Conservation (phyloP, 1,140 invertebrate genomes). For the Cotesia glomerata region DNA sequence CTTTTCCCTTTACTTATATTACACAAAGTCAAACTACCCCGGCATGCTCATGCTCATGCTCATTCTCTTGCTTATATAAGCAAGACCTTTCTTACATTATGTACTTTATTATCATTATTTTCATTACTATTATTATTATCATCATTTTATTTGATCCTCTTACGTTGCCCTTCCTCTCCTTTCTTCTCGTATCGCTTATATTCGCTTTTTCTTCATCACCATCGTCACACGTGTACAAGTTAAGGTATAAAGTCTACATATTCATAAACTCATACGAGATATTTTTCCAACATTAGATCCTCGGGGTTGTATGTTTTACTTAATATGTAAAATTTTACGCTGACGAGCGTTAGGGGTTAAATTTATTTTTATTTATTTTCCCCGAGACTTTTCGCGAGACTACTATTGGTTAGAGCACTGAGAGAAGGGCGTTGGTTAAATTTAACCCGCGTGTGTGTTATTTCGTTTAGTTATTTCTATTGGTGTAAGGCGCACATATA, state of each 20-base stretch:
- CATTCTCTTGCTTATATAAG: no score
- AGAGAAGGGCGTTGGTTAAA: background rate
- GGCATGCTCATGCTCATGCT: no score
- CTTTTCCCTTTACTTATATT: background rate
- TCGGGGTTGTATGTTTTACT: conserved; percentile 20
- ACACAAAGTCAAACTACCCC: conserved; percentile 10
- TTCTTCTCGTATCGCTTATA: background rate
- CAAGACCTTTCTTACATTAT: no score
- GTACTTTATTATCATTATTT: no score
- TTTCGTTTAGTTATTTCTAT: background rate
- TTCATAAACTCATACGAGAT: conserved; percentile 1
- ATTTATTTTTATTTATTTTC: background rate
- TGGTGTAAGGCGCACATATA: background rate
- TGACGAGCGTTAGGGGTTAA: background rate
- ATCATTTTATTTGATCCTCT: background rate
- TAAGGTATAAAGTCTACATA: conserved; percentile 23
- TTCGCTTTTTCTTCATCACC: no score
- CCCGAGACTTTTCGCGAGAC: no score
- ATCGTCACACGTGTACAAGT: no score
- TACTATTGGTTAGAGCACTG: no score
- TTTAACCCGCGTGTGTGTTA: no score
- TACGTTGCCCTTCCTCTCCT: background rate
- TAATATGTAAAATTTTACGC: background rate
- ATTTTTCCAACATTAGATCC: conserved; percentile 14
- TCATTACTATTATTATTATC: no score